Evolutionary conservation across 2,888 invertebrate species (phyloP), one percentile per base, ranked within the genome.

Genomic region (Opisthograptis luteolata): DNA sequence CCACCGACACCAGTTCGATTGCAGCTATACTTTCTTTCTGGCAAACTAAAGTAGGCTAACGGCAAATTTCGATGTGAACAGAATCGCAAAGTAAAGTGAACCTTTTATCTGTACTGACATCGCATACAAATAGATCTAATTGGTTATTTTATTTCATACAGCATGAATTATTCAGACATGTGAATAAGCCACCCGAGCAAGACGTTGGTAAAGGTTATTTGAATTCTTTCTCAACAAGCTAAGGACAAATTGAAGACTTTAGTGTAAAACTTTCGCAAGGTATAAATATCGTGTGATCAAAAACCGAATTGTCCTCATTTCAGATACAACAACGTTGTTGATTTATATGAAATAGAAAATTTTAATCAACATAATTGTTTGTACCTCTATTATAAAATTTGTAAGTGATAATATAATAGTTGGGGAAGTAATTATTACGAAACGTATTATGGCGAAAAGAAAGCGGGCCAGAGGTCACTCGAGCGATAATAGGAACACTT

Each of bases 31-130:
- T 89, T 89, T 89, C 89, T 83, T 82, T 84, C 81, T 81, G 78
- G 74, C 81, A 68, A 60, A 57, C 70, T 67, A 68, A 88, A 87
- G 77, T 79, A 87, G 89, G 88, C 78, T 87, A 88, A 87, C 88
- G 81, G 82, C 77, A 70, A 76, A 71, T 75, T 75, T 73, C 62
- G 75, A 78, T 83, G 88, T 73, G 82, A 52, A 64, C 65, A 66
- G 89, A 86, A 88, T 88, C 64, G 70, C 69, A 79, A 84, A 73
- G 64, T 67, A 60, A 57, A 67, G 66, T 75, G 70, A 71, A 63
- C 62, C 53, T 66, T 57, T 55, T 64, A 68, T 68, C 59, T 62
- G 58, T 63, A 72, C 71, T 46, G 60, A 58, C 60, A 62, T 64
- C 58, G 81, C 76, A 84, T 84, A 80, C 73, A 74, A 83, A 83